Base-by-base conservation (phyloP, 1,140 invertebrate species). In the Dermatophagoides farinae region DNA sequence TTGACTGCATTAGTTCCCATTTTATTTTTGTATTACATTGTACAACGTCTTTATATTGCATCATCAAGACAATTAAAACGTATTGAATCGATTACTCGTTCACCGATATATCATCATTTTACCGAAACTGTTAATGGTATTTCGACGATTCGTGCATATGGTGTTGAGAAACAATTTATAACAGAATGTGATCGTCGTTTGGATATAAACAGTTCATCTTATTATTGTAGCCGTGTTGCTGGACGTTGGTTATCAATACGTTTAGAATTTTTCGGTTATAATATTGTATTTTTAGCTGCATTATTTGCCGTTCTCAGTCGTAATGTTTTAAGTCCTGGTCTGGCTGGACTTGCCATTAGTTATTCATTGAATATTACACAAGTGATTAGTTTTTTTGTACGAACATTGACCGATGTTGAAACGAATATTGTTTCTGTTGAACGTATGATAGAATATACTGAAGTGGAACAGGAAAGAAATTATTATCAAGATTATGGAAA, bases 311-410 rank as follows among this genome's bases (percentile, higher is more conserved):
- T 95, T 4, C 68, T 88, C 25, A 78, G 75, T 46, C 78, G 82
- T 58, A 78, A 84, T 60, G 77, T 70, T 58, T 71, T 81, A 66
- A 80, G 76, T 68, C 74, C 87, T 25, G 87, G 87, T 43, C 70
- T 87, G 47, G 87, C 91, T 51, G 89, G 89, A 49, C 74, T 93
- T 25, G 90, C 88, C 0, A 78, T 93, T 66, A 88, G 83, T 67
- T 93, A 91, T 71, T 84, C 88, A 37, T 72, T 92, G 52, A 84
- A 85, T 77, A 83, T 85, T 60, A 69, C 79, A 20, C 70, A 72
- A 63, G 75, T 73, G 12, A 66, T 82, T 41, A 79, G 77, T 66
- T 78, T 76, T 76, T 67, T 80, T 62, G 78, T 82, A 11, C 68
- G 78, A 61, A 76, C 78, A 71, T 76, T 75, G 1, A 74, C 75